Evolutionary conservation across 1,140 invertebrate species (phyloP).

Genomic region (Euura lappo): DNA sequence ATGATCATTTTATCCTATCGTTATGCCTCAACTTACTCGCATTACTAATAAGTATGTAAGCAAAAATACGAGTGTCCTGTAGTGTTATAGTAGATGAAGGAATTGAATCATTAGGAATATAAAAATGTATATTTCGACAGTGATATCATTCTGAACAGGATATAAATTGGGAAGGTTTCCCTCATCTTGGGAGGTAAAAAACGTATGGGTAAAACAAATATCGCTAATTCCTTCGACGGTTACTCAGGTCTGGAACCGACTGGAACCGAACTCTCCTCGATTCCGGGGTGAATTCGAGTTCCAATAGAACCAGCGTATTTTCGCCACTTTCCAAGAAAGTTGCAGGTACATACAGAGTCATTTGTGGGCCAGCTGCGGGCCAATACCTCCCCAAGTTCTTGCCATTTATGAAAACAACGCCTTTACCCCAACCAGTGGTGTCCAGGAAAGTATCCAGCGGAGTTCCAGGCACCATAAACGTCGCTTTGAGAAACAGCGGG

Average conservation of each 20-base stretch:
- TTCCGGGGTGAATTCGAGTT: constrained; percentile 51
- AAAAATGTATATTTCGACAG: too few species aligned
- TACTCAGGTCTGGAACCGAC: constrained; percentile 24
- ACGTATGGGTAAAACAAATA: too few species aligned
- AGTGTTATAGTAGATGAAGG: too few species aligned
- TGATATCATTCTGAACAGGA: too few species aligned
- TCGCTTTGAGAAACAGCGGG: constrained; percentile 58
- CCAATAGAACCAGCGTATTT: constrained; percentile 56
- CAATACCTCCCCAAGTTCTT: constrained; percentile 81
- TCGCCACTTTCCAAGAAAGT: constrained; percentile 54
- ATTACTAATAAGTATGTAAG: too few species aligned
- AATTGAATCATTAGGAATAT: too few species aligned
- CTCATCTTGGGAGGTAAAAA: too few species aligned
- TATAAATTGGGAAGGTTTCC: too few species aligned
- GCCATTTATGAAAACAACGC: constrained; percentile 75
- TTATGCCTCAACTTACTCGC: too few species aligned
- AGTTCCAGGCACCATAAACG: constrained; percentile 43
- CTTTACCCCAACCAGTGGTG: constrained; percentile 73
- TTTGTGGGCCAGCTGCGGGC: constrained; percentile 76
- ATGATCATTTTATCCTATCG: too few species aligned
- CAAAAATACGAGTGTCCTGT: too few species aligned
- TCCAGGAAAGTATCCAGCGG: constrained; percentile 71
- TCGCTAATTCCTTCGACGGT: too few species aligned
- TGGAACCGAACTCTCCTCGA: constrained; percentile 45
- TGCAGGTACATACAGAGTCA: constrained; percentile 76